A percentile compares a stretch with the other conserved stretches of the same genome.
These are phyloP conservation scores for Seriola aureovittata DNA, from an alignment of 2,113 vertebrate species.

Conservation along the genomic window DNA sequence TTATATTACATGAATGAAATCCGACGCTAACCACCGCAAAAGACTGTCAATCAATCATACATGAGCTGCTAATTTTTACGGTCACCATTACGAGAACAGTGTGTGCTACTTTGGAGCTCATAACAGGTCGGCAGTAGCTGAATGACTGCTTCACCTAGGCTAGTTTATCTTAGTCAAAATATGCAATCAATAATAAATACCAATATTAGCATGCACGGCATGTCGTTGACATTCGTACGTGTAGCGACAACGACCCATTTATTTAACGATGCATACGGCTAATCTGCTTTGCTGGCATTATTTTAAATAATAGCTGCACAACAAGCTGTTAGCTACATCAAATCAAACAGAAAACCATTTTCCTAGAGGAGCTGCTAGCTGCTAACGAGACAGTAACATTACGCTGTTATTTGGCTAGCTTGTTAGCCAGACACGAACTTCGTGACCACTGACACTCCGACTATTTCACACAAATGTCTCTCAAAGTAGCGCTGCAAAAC, in stretches of 20 bases:
- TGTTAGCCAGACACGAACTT: slow-evolving; percentile 81
- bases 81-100: slow-evolving; percentile 74
- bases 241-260: slow-evolving; percentile 14
- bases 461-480: slow-evolving; percentile 43
- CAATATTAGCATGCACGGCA: slow-evolving; percentile 61
- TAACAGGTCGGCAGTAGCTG: slow-evolving; percentile 47
- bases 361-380: slow-evolving; percentile 51
- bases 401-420: slow-evolving; percentile 75
- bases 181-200: slow-evolving; percentile 14
- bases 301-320: neutral
- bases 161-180: slow-evolving; percentile 16
- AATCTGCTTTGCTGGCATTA: neutral
- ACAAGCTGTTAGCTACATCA: neutral
- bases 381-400: slow-evolving; percentile 70
- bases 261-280: neutral
- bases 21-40: slow-evolving; percentile 70
- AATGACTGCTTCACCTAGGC: neutral
- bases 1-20: slow-evolving; percentile 81
- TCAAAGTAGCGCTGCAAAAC: slow-evolving; percentile 34
- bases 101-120: slow-evolving; percentile 48
- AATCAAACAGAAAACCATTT: slow-evolving; percentile 1
- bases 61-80: slow-evolving; percentile 63
- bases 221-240: slow-evolving; percentile 55
- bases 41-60: slow-evolving; percentile 80
- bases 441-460: slow-evolving; percentile 78